phyloP scores from a whole-genome alignment of 2,113 vertebrate species.

The Shinisaurus crocodilurus region DNA sequence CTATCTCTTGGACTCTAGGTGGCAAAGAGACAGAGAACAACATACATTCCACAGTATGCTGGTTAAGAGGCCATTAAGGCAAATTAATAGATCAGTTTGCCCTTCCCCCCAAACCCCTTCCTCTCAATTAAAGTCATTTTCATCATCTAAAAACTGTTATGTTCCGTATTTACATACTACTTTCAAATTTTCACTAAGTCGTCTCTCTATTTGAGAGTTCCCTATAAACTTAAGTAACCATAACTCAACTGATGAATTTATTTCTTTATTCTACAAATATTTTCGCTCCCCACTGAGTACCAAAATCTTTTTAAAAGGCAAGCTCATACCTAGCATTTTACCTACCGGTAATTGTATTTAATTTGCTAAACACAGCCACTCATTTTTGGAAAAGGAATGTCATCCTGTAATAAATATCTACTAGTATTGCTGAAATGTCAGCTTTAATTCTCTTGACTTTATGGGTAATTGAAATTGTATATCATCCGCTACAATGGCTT shows the following conservation, averaged over 20 bases:
- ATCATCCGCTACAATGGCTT: constrained; percentile 20
- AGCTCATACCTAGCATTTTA: neutral
- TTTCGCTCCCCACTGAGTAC: neutral
- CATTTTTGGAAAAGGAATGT: neutral
- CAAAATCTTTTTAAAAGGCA: neutral
- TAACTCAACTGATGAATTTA: constrained; percentile 2
- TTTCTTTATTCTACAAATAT: constrained; percentile 5
- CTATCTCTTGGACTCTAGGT: neutral
- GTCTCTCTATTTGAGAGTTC: neutral
- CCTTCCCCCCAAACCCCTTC: neutral
- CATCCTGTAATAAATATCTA: neutral
- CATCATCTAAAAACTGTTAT: neutral
- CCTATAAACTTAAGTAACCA: neutral
- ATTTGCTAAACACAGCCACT: neutral
- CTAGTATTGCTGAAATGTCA: constrained; percentile 21
- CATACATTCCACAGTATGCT: neutral
- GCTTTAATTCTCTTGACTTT: neutral
- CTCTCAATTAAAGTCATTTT: neutral
- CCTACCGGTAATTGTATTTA: neutral
- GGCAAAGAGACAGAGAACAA: neutral
- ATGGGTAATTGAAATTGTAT: constrained; percentile 21
- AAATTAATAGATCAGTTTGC: neutral
- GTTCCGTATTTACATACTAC: constrained; percentile 5
- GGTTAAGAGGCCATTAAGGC: neutral
- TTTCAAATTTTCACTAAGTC: neutral